Base-by-base conservation (phyloP, 35 echinoderm and acorn worm species). In the Chiridota heheva region DNA sequence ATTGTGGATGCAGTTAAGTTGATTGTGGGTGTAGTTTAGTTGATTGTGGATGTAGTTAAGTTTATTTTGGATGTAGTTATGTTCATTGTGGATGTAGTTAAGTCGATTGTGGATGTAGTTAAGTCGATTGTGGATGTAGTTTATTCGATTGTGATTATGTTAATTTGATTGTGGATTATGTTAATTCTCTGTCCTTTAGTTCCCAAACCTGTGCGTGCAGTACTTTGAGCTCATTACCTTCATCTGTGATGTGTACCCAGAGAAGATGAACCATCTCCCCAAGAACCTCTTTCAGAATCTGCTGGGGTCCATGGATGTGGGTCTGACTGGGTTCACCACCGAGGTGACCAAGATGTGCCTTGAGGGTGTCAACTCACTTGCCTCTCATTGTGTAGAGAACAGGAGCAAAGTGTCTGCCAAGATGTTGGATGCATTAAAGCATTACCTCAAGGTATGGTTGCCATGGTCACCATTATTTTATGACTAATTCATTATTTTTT, bases 211-310 rank as follows among this genome's bases (percentile, higher is more conserved):
- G 33, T 98, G 95, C 67, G 44, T 57, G 24, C 89, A 98, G 74
- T 98, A 91, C 78, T 98, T 88, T 65, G 85, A 87, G 39, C 88
- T 98, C 42, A 80, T 91, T 67, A 91, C 95, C 6, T 98, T 91
- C 49, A 91, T 98, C 60, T 83, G 89, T 58, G 95, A 98, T 72
- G 59, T 98, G 42, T 92, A 91, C 49, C 84, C 89, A 1, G 81
- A 92, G 48, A 90, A 90, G 65, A 57, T 98, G 1, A 51, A 42
- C 18, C 43, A 69, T 12, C 49, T 98, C 2, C 66, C 89, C 3
- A 85, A 84, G 35, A 67, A 66, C 3, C 73, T 98, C 12, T 98
- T 98, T 49, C 72, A 88, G 64, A 98, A 73, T 67, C 67, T 98
- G 25, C 77, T 98, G 78, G 95, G 70, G 0, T 98, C 95, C 18